These are phyloP conservation scores for Drosophila kepulauana DNA, from an alignment of 1,140 invertebrate genomes.

Conservation along the genomic window DNA sequence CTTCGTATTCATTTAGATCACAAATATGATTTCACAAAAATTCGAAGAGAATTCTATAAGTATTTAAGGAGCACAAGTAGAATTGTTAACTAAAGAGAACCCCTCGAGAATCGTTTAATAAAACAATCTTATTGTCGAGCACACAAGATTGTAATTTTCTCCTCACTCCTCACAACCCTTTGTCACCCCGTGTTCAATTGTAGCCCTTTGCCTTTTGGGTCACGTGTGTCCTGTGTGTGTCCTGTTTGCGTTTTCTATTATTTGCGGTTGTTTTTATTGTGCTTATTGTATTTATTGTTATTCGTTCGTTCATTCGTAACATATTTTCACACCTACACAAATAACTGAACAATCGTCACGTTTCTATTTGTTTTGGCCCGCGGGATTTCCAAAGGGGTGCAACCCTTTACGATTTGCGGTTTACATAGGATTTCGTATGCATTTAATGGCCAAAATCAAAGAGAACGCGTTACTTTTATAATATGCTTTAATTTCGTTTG, in stretches of 20 bases:
- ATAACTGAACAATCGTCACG: constrained; percentile 74
- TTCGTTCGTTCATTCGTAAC: constrained; percentile 68
- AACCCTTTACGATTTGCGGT: constrained; percentile 51
- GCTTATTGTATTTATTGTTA: constrained; percentile 42
- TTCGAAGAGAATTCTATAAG: too few relatives aligned
- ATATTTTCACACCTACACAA: constrained; percentile 84
- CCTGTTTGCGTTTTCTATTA: constrained; percentile 71
- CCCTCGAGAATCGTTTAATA: too few relatives aligned
- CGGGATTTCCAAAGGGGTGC: constrained; percentile 43
- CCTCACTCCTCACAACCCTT: constrained; percentile 1
- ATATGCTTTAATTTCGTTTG: background rate
- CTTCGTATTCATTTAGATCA: too few relatives aligned
- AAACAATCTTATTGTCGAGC: too few relatives aligned
- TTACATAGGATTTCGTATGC: constrained; percentile 38
- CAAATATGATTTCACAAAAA: too few relatives aligned
- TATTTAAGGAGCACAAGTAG: too few relatives aligned
- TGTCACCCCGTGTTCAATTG: too few relatives aligned
- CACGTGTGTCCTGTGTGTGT: constrained; percentile 43
- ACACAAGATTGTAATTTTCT: too few relatives aligned
- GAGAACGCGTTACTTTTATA: background rate
- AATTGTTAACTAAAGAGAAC: too few relatives aligned
- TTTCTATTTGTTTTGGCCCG: constrained; percentile 56
- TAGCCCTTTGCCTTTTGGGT: constrained; percentile 24
- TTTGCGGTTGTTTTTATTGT: constrained; percentile 75
- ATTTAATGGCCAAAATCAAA: constrained; percentile 54